phyloP scores from a whole-genome alignment of 2,888 invertebrate genomes.

The Cepaea hortensis region DNA sequence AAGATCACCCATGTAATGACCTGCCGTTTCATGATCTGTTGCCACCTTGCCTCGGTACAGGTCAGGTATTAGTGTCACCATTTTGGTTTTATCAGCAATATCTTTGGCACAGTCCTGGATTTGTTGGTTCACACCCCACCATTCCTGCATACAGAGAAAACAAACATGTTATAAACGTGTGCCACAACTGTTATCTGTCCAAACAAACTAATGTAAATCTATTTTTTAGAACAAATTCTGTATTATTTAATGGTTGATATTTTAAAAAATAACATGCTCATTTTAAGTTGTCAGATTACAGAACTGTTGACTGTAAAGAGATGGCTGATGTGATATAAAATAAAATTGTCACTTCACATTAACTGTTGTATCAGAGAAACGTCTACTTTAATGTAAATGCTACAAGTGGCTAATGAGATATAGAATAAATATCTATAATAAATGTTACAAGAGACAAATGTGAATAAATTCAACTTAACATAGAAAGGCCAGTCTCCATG shows the following conservation, averaged over 20 bases:
- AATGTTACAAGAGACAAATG: too few species aligned
- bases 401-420: neutral
- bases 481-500: too few species aligned
- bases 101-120: constrained; percentile 60
- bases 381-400: neutral
- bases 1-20: constrained; percentile 65
- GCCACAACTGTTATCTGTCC: neutral
- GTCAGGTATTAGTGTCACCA: constrained; percentile 67
- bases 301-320: too few species aligned
- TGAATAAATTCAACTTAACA: too few species aligned
- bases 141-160: constrained; percentile 58
- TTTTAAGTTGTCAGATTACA: too few species aligned
- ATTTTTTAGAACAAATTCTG: neutral
- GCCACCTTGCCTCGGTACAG: constrained; percentile 71
- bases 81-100: constrained; percentile 58
- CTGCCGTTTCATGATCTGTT: constrained; percentile 65
- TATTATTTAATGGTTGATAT: too few species aligned
- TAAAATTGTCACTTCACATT: too few species aligned
- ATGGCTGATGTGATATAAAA: too few species aligned
- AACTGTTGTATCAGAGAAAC: neutral
- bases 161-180: too few species aligned
- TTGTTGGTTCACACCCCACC: constrained; percentile 73
- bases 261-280: too few species aligned
- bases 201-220: neutral
- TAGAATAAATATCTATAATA: too few species aligned